These are phyloP conservation scores for Empidonax traillii DNA, from an alignment of 2,113 vertebrate species.

Conservation along the genomic window DNA sequence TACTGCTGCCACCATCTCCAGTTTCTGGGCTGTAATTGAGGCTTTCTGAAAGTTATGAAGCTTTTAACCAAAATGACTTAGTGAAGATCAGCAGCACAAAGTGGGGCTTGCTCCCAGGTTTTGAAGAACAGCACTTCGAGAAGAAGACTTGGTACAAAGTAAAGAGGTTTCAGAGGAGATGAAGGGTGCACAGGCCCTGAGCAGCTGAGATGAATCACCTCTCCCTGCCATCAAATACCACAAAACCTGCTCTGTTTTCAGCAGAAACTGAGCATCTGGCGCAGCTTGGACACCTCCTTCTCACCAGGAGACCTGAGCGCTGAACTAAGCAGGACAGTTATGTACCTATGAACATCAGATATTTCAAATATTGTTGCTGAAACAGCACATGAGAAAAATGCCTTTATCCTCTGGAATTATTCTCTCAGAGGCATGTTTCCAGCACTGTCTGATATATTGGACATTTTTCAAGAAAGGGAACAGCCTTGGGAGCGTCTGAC, in stretches of 20 bases:
- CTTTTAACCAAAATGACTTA: not conserved
- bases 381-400: not conserved
- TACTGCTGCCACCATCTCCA: not conserved
- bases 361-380: not conserved
- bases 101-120: not conserved
- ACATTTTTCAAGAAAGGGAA: not conserved
- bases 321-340: not conserved
- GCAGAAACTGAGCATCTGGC: not conserved
- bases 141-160: not conserved
- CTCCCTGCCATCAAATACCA: not conserved
- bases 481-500: not conserved
- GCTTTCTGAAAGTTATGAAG: not conserved
- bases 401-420: not conserved
- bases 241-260: not conserved
- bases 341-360: not conserved
- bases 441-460: not conserved
- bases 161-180: not conserved
- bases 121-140: not conserved
- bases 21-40: not conserved
- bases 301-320: not conserved
- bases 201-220: not conserved
- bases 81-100: not conserved
- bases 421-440: not conserved
- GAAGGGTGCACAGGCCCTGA: not conserved
- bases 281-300: not conserved